Conservation (phyloP, 2,113 vertebrate genomes). For the Monopterus albus region DNA sequence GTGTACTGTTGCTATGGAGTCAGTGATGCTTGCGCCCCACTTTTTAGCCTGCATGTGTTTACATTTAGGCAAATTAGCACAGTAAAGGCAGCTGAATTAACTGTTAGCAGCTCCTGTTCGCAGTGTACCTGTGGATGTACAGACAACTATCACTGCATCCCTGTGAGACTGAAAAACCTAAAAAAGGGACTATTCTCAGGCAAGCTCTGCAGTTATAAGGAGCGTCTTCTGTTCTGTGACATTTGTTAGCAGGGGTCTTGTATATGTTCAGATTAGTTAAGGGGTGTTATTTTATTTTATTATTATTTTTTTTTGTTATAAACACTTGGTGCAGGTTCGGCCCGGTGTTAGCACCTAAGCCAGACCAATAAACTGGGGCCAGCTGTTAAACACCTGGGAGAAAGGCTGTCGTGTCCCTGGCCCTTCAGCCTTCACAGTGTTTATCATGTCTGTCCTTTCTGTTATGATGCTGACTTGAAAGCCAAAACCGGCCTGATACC, state of each 20-base stretch:
- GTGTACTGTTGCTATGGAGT: too few species aligned
- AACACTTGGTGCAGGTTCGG: too few species aligned
- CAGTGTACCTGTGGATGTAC: neutral
- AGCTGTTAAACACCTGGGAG: neutral
- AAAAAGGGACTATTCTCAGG: too few species aligned
- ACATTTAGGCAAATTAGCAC: neutral
- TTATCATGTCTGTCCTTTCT: constrained; percentile 5
- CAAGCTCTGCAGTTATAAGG: neutral
- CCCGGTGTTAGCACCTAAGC: neutral
- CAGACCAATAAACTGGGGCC: neutral
- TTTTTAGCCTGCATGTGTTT: too few species aligned
- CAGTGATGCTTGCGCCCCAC: too few species aligned
- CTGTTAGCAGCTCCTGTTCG: neutral
- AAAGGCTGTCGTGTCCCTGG: accelerated
- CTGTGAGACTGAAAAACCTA: neutral
- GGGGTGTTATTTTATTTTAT: too few species aligned
- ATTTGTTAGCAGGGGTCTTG: too few species aligned
- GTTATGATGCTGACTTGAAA: constrained; percentile 34
- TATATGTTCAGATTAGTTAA: too few species aligned
- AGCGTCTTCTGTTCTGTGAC: too few species aligned
- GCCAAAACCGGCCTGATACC: constrained; percentile 21
- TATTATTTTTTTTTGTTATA: too few species aligned
- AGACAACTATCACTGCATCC: neutral
- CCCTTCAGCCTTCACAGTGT: neutral
- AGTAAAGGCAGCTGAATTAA: too few species aligned